Evolutionary conservation across 2,888 invertebrate genomes (phyloP).

Genomic region (Ormyrus nitidulus): DNA sequence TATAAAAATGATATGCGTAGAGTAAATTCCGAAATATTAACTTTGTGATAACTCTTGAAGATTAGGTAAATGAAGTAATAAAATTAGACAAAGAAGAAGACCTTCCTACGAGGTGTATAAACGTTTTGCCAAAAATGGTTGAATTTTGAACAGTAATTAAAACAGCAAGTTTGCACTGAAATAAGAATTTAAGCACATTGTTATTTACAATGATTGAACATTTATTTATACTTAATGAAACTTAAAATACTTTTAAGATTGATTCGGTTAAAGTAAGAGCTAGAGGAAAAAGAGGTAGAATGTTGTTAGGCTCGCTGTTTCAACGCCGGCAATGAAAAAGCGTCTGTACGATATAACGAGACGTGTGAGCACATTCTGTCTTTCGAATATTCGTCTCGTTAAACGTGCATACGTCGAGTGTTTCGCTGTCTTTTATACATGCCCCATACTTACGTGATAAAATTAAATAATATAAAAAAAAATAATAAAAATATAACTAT

Average conservation of each 20-base stretch:
- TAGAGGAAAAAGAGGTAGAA: constrained; percentile 49
- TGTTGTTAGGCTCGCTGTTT: constrained; percentile 41
- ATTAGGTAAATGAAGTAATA: constrained; percentile 15
- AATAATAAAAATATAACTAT: no score
- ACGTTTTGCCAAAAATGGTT: no score
- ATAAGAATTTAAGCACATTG: no score
- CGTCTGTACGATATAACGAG: constrained; percentile 50
- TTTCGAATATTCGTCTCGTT: constrained; percentile 57
- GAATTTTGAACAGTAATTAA: no score
- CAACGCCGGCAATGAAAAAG: constrained; percentile 28
- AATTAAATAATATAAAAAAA: constrained; percentile 3
- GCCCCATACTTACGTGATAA: constrained; percentile 15
- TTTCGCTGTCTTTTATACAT: constrained; percentile 2
- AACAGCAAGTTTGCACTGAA: no score
- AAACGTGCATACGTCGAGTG: constrained; percentile 53
- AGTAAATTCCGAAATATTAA: neutral
- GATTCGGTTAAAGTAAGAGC: constrained; percentile 23
- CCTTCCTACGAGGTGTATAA: no score
- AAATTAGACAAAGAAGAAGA: no score
- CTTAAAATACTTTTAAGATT: constrained; percentile 16
- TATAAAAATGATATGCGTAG: neutral
- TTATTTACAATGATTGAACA: no score
- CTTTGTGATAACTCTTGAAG: constrained; percentile 14
- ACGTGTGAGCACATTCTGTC: constrained; percentile 52
- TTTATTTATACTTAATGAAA: constrained; percentile 16